These are phyloP conservation scores for Drosophila mayaguana DNA, from an alignment of 2,888 invertebrate genomes.

Conservation along the genomic window DNA sequence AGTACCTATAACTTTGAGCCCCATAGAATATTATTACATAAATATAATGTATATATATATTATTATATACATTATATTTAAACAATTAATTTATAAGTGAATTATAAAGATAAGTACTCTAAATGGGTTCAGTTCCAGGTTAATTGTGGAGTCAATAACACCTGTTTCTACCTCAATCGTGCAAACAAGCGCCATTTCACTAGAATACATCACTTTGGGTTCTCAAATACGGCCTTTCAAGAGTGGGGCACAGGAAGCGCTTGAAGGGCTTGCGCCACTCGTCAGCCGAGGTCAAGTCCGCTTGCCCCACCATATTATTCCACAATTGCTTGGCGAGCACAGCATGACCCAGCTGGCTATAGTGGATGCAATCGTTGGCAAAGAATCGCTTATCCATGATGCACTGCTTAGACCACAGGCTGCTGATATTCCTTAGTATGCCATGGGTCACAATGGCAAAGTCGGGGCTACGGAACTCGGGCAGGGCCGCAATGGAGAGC, in stretches of 20 bases:
- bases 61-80: neutral
- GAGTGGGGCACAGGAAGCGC: conserved; percentile 28
- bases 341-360: conserved; percentile 39
- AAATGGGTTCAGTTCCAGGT: neutral
- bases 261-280: conserved; percentile 35
- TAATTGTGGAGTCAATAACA: neutral
- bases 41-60: no score
- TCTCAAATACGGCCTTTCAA: conserved; percentile 18
- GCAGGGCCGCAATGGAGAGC: conserved; percentile 13
- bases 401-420: conserved; percentile 24
- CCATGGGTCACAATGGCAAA: conserved; percentile 46
- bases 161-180: no score
- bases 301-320: conserved; percentile 37
- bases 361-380: conserved; percentile 40
- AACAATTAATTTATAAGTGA: neutral
- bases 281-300: neutral
- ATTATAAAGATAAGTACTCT: neutral
- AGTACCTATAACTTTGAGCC: neutral
- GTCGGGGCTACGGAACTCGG: conserved; percentile 43
- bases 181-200: neutral
- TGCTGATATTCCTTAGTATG: conserved; percentile 28
- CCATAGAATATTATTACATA: neutral
- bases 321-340: conserved; percentile 36
- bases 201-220: conserved; percentile 23
- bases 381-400: conserved; percentile 3